These are phyloP conservation scores for Litoditis marina DNA, from an alignment of 2,888 invertebrate genomes.

Conservation along the genomic window DNA sequence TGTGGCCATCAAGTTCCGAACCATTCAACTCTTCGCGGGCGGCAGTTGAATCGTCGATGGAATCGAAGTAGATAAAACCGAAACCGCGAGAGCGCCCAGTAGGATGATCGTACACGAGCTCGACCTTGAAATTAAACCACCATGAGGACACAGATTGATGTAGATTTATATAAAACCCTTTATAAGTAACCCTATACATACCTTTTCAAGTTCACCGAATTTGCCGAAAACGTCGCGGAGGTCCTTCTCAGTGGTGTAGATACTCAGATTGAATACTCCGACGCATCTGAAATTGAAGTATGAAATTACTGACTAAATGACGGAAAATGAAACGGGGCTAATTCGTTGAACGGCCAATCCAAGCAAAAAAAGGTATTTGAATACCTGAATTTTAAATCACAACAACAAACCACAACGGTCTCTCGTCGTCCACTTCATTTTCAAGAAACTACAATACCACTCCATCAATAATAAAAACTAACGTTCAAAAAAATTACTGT, in stretches of 20 bases:
- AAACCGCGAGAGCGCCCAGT: conserved; percentile 58
- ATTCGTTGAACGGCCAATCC: no score
- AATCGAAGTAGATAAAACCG: conserved; percentile 55
- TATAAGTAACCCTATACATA: conserved; percentile 59
- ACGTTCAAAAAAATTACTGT: no score
- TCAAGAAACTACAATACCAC: no score
- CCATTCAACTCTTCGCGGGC: conserved; percentile 46
- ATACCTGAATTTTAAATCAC: no score
- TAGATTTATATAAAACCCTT: not conserved
- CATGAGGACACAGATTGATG: not conserved
- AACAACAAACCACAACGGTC: no score
- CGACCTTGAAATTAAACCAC: conserved; percentile 60
- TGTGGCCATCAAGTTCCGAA: conserved; percentile 37
- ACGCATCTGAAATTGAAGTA: conserved; percentile 73
- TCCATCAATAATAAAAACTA: no score
- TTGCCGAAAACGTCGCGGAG: conserved; percentile 86
- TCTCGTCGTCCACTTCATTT: no score
- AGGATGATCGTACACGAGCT: conserved; percentile 93
- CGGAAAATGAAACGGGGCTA: no score
- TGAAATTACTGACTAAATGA: not conserved
- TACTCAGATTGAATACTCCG: conserved; percentile 89
- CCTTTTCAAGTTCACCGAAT: conserved; percentile 85
- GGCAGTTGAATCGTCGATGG: conserved; percentile 45
- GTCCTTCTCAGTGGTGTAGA: conserved; percentile 87
- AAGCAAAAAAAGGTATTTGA: no score